Evolutionary conservation across 2,888 invertebrate species (phyloP).

Genomic region (Hedychridium roseum): DNA sequence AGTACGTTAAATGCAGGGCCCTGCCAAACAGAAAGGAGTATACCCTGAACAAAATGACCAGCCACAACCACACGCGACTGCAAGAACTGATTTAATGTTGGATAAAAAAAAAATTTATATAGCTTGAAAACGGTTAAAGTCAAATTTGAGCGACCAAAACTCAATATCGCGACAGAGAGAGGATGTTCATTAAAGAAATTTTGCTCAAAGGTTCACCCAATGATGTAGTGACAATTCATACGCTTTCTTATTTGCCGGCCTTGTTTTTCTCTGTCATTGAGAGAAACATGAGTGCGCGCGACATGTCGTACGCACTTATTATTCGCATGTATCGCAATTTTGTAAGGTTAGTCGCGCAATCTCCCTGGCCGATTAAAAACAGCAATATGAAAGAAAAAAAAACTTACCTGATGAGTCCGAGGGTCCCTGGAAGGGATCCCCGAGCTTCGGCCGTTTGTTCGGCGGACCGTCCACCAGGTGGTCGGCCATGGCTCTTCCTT

Average conservation of each 20-base stretch:
- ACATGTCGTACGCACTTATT: slow-evolving; percentile 5
- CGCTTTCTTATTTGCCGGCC: slow-evolving; percentile 12
- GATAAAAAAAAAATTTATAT: no score
- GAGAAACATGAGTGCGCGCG: slow-evolving; percentile 8
- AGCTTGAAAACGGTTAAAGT: no score
- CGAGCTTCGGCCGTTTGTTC: slow-evolving; percentile 93
- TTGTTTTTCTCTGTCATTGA: slow-evolving; percentile 7
- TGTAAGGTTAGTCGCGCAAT: slow-evolving; percentile 35
- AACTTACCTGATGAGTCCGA: slow-evolving; percentile 78
- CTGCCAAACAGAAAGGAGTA: slow-evolving; percentile 20
- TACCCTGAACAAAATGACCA: slow-evolving; percentile 8
- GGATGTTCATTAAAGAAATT: no score
- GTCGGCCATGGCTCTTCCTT: slow-evolving; percentile 80
- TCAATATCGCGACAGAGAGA: no score
- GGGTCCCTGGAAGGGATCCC: slow-evolving; percentile 82
- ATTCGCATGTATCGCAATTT: slow-evolving; percentile 13
- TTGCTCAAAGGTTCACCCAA: slow-evolving; percentile 29
- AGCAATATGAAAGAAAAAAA: slow-evolving; percentile 12
- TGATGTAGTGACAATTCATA: slow-evolving; percentile 23
- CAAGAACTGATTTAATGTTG: no score
- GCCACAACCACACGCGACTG: slow-evolving; percentile 20
- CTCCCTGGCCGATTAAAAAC: slow-evolving; percentile 7
- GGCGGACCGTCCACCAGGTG: slow-evolving; percentile 95
- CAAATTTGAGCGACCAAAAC: no score
- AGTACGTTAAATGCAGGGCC: slow-evolving; percentile 7